These are phyloP conservation scores for Apteryx owenii DNA, from an alignment of 2,113 vertebrate genomes.

Conservation along the genomic window DNA sequence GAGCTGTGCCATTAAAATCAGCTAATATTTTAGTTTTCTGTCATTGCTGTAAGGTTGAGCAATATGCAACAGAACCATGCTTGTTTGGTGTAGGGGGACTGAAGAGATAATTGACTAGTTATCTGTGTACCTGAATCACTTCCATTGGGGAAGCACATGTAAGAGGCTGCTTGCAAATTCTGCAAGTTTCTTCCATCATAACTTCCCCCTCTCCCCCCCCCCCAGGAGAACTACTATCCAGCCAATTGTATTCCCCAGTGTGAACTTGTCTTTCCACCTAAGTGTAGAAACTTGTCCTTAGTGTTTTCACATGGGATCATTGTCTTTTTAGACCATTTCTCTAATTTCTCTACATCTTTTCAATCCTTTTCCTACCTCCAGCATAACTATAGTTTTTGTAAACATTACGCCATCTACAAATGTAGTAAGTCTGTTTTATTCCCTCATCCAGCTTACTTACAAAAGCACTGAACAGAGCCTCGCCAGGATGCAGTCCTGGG, in stretches of 20 bases:
- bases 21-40: neutral
- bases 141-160: neutral
- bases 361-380: neutral
- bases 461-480: neutral
- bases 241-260: neutral
- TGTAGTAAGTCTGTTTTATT: neutral
- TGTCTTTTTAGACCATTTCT: neutral
- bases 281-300: neutral
- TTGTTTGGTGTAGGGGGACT: neutral
- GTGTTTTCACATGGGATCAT: neutral
- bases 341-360: neutral
- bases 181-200: neutral
- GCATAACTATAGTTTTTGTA: neutral
- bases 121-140: neutral
- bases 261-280: neutral
- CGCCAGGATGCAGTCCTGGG: neutral
- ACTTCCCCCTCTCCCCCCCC: neutral
- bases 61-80: neutral
- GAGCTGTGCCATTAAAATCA: neutral
- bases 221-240: neutral
- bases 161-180: neutral
- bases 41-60: neutral
- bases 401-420: neutral
- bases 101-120: neutral
- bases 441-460: neutral